These are phyloP conservation scores for Sebastes flavidus DNA, from an alignment of 2,797 vertebrate genomes.

Conservation along the genomic window DNA sequence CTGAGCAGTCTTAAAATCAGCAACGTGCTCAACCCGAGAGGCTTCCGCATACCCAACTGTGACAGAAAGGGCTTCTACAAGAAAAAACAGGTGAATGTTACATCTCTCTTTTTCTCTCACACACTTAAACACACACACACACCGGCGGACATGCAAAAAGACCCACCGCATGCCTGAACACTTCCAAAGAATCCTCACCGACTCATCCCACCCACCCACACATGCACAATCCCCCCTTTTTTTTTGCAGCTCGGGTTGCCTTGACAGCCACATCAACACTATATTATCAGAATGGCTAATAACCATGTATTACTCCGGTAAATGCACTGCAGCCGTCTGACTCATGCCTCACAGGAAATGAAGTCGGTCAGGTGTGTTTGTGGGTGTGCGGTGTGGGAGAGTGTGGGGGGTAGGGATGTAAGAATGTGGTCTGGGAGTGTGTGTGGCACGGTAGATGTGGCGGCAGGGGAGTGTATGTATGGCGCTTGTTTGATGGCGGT, in stretches of 20 bases:
- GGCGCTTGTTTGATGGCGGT: constrained; percentile 73
- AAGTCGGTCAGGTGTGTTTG: constrained; percentile 80
- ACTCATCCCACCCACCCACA: constrained; percentile 68
- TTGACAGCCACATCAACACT: constrained; percentile 78
- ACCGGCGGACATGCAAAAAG: constrained; percentile 59
- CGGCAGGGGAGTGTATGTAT: constrained; percentile 62
- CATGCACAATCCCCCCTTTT: constrained; percentile 37
- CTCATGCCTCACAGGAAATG: constrained; percentile 76
- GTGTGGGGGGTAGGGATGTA: constrained; percentile 74
- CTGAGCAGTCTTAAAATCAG: constrained; percentile 91
- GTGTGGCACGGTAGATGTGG: constrained; percentile 77
- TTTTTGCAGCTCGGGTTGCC: constrained; percentile 62
- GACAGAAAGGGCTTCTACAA: constrained; percentile 98
- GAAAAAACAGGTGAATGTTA: constrained; percentile 93
- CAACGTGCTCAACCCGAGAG: constrained; percentile 90
- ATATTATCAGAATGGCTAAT: constrained; percentile 81
- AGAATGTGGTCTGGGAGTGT: constrained; percentile 77
- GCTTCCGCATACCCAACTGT: constrained; percentile 96
- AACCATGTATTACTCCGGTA: constrained; percentile 76
- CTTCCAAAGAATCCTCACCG: constrained; percentile 68
- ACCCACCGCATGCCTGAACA: constrained; percentile 73
- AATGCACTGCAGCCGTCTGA: constrained; percentile 78
- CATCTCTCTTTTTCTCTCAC: constrained; percentile 9
- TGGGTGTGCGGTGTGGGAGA: constrained; percentile 73
- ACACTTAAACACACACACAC: constrained; percentile 41